Evolutionary conservation across 2,113 vertebrate species (phyloP).

Genomic region (Emydura subglobosa): DNA sequence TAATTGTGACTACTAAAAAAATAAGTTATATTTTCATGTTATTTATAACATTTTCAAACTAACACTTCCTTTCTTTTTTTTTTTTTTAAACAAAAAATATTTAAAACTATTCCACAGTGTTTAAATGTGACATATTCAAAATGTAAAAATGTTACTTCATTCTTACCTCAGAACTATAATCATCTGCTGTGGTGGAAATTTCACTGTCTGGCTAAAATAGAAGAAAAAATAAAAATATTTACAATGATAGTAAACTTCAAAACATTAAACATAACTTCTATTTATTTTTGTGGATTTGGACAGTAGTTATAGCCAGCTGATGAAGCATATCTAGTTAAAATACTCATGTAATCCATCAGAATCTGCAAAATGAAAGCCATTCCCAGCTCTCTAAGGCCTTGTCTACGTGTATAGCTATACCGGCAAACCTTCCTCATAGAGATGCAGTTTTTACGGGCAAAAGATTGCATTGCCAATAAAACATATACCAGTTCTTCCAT

Average conservation of each 20-base stretch:
- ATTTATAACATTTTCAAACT: background rate
- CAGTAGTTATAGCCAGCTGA: background rate
- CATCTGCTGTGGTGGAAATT: constrained; percentile 92
- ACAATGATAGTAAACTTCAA: constrained; percentile 14
- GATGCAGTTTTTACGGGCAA: background rate
- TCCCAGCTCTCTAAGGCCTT: background rate
- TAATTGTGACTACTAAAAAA: background rate
- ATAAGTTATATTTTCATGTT: background rate
- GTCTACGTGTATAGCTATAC: background rate
- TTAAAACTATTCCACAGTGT: background rate
- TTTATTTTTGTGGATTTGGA: background rate
- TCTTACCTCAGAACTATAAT: constrained; percentile 97
- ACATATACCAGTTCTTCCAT: background rate
- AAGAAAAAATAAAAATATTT: constrained; percentile 69
- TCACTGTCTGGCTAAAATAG: constrained; percentile 92
- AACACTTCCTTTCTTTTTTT: background rate
- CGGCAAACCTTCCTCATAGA: background rate
- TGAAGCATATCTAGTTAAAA: background rate
- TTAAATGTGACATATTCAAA: background rate
- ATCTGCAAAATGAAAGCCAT: background rate
- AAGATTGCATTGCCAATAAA: background rate
- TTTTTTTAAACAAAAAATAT: background rate
- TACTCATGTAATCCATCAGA: background rate
- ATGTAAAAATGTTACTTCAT: background rate
- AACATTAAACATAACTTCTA: constrained; percentile 35